Conservation (phyloP, 2,888 invertebrate genomes). For the Embidobia sp. region DNA sequence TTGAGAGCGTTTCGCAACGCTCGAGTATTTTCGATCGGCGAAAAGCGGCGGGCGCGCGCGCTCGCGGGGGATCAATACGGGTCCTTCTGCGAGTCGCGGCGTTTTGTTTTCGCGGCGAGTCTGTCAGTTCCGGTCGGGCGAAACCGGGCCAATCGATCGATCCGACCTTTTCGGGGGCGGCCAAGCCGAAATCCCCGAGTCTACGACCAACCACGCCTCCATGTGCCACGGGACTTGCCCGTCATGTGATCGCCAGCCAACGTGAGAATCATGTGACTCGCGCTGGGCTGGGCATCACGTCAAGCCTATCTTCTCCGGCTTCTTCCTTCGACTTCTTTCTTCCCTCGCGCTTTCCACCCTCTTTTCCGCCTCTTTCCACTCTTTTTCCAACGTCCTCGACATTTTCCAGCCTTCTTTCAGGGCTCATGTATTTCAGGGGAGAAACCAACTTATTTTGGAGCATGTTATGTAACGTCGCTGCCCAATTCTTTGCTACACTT, state of each 20-base stretch:
- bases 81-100: constrained; percentile 70
- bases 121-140: neutral
- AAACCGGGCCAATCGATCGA: neutral
- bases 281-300: constrained; percentile 71
- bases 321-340: too few relatives aligned
- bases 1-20: too few relatives aligned
- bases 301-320: too few relatives aligned
- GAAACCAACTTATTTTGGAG: too few relatives aligned
- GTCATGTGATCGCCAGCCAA: constrained; percentile 80
- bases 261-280: constrained; percentile 80
- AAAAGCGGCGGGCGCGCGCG: constrained; percentile 62
- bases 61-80: constrained; percentile 81
- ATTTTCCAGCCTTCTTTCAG: too few relatives aligned
- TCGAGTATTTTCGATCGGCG: constrained; percentile 57
- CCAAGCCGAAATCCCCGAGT: too few relatives aligned
- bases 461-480: too few relatives aligned
- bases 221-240: constrained; percentile 76
- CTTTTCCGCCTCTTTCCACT: too few relatives aligned
- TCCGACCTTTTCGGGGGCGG: neutral
- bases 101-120: constrained; percentile 4
- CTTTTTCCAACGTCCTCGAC: too few relatives aligned
- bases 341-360: too few relatives aligned
- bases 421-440: too few relatives aligned
- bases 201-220: constrained; percentile 75
- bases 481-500: too few relatives aligned